Evolutionary conservation across 1,140 invertebrate species (phyloP), one percentile per base, ranked within the genome.

Genomic region (Penaeus chinensis): DNA sequence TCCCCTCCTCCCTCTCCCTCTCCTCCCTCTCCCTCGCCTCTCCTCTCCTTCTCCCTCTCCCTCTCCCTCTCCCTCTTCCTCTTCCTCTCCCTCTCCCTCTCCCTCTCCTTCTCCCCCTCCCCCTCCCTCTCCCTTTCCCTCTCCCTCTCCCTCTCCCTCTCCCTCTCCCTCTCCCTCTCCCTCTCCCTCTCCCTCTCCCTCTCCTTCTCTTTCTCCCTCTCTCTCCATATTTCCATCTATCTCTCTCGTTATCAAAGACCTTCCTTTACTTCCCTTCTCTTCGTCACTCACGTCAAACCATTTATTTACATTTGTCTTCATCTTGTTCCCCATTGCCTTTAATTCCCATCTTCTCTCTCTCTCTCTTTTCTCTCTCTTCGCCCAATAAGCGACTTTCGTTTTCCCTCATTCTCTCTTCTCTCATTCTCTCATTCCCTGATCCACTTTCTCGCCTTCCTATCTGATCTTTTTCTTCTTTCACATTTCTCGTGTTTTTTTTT

Each of bases 81-180:
- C 66, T n/a, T n/a, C 13, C 13, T n/a, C 66, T 13, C n/a, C 2
- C 22, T 22, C n/a, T 71, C n/a, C 20, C 22, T 22, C n/a, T n/a
- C 66, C n/a, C n/a, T 22, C n/a, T 22, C 8, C 8, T 71, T 8
- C 66, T n/a, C 2, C 66, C 8, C 2, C 20, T 3, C 3, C 18
- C 66, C 13, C n/a, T 20, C 22, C 32, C n/a, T 8, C 2, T n/a
- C n/a, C n/a, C 8, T n/a, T n/a, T n/a, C 3, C 5, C 2, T 13
- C 2, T n/a, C n/a, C 3, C 2, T 2, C n/a, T 22, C n/a, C n/a
- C 13, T 2, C 11, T 16, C 0, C 32, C 0, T n/a, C 22, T n/a
- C 66, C 32, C 66, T n/a, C 20, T 3, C 11, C 47, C 11, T 13
- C 11, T 13, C 47, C 7, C 11, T 13, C 11, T 13, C 11, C 47